phyloP scores from a whole-genome alignment of 2,888 invertebrate species.

The Aricia artaxerxes region DNA sequence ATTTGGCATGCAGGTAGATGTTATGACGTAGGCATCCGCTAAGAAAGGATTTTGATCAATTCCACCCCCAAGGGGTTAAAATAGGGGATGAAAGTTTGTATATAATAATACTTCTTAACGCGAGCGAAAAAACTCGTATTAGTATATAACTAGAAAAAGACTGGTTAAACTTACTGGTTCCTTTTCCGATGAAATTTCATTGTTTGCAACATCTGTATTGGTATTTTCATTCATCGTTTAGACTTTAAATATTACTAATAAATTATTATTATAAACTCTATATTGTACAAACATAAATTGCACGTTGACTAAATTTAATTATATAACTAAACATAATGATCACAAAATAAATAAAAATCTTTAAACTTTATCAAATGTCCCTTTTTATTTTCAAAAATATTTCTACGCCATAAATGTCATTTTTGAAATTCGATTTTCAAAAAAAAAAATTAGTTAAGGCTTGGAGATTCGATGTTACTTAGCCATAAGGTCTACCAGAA shows the following conservation, averaged over 20 bases:
- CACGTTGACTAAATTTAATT: conserved; percentile 57
- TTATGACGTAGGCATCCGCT: too few relatives aligned
- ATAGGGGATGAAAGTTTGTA: too few relatives aligned
- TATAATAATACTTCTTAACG: too few relatives aligned
- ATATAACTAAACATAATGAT: conserved; percentile 63
- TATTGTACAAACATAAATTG: background rate
- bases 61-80: too few relatives aligned
- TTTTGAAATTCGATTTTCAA: conserved; percentile 45
- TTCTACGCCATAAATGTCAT: conserved; percentile 29
- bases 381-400: conserved; percentile 58
- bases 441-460: background rate
- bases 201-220: conserved; percentile 60
- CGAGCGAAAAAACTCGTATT: too few relatives aligned
- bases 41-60: too few relatives aligned
- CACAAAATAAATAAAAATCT: conserved; percentile 64
- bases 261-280: background rate
- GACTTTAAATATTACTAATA: background rate
- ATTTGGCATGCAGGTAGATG: too few relatives aligned
- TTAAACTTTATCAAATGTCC: conserved; percentile 66
- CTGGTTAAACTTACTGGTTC: conserved; percentile 36
- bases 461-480: background rate
- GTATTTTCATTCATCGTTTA: conserved; percentile 64
- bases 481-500: background rate
- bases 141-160: background rate
- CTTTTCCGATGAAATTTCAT: conserved; percentile 41